Base-by-base conservation (phyloP, 2,888 invertebrate species). In the Hecatera dysodea region DNA sequence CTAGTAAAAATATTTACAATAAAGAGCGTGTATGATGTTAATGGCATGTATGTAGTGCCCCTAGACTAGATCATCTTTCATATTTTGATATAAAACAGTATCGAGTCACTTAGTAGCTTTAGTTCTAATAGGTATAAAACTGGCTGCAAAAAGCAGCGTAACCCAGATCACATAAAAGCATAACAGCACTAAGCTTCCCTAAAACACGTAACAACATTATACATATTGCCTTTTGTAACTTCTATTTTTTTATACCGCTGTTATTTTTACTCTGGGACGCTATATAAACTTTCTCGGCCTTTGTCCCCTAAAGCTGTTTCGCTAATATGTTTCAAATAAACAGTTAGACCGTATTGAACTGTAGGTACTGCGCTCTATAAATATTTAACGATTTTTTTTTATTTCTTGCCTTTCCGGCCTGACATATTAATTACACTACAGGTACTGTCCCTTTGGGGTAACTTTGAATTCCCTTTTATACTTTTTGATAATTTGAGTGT, bases 191-290 rank as follows among this genome's bases (percentile, higher is more conserved):
- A 36, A 39, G 22, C 22, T 52, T 33, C 11, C 6, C 50, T 17
- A 22, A 36, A 70, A 52, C 27, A n/a, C 3, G n/a, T 60, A 44
- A n/a, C 19, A 36, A 6, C 19, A 44, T 44, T 52, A 50, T 17
- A 39, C 29, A 1, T 17, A 8, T 1, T n/a, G 1, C 29, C 24
- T 42, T 42, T 69, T 52, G 48, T 68, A 61, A 22, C 22, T 44
- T 53, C 22, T 72, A 8, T 70, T 62, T 36, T 60, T 36, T 56
- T 52, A 48, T 17, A n/a, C 12, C 4, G 7, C 19, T 61, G 22
- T 59, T 39, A n/a, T 67, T 62, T 67, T 73, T 44, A 53, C 29
- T 53, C 39, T 9, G 62, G 12, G 7, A 8, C 24, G 6, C 19
- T 29, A 48, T 19, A 12, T 36, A 42, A 65, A 73, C 46, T 27